These are phyloP conservation scores for Motacilla tschutschensis DNA, from an alignment of 2,113 vertebrate species.

Conservation along the genomic window DNA sequence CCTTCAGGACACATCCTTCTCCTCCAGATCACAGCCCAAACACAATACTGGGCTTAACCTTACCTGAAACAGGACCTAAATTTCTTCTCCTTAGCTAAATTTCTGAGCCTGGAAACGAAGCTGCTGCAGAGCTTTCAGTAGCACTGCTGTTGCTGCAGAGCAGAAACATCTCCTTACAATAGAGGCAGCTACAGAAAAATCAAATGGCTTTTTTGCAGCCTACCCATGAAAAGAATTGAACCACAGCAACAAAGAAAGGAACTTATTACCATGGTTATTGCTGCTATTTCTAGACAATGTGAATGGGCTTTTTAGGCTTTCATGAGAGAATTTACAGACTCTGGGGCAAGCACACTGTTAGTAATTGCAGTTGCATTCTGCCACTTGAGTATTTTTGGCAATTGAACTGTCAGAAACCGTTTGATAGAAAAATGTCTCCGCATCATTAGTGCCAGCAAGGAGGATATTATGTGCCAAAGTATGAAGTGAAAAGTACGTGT, in stretches of 20 bases:
- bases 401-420: conserved; percentile 58
- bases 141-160: conserved; percentile 7
- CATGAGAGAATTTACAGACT: conserved; percentile 55
- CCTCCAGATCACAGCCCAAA: not conserved
- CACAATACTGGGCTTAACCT: not conserved
- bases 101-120: not conserved
- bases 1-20: not conserved
- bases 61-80: not conserved
- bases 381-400: conserved; percentile 64
- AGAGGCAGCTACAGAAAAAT: conserved; percentile 50
- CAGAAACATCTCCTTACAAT: conserved; percentile 25
- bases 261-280: conserved; percentile 69
- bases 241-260: conserved; percentile 61
- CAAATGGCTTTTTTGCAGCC: conserved; percentile 33
- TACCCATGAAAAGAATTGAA: conserved; percentile 54
- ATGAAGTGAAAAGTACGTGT: conserved; percentile 25
- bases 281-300: conserved; percentile 59
- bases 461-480: conserved; percentile 39
- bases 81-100: not conserved
- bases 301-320: conserved; percentile 62
- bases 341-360: conserved; percentile 53
- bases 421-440: conserved; percentile 56
- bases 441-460: conserved; percentile 51
- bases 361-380: conserved; percentile 62
- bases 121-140: not conserved